A percentile compares a stretch with the other conserved stretches of the same genome.
These are phyloP conservation scores for Podilymbus podiceps DNA, from an alignment of 2,113 vertebrate genomes.

Conservation along the genomic window DNA sequence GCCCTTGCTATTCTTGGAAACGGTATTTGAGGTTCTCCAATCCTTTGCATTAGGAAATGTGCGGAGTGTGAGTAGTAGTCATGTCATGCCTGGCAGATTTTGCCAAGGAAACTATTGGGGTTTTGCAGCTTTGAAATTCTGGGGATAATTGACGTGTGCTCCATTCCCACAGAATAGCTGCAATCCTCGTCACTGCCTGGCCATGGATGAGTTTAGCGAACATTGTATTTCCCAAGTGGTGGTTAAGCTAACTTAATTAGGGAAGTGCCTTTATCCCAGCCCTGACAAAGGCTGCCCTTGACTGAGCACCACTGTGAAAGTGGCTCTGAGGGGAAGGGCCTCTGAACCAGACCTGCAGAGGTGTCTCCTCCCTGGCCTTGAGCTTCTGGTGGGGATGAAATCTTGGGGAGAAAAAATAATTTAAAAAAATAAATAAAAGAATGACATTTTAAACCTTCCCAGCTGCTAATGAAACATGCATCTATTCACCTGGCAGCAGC, in stretches of 20 bases:
- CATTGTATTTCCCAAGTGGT: constrained; percentile 36
- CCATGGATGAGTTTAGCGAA: constrained; percentile 27
- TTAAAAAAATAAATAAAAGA: not conserved
- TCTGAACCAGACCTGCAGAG: not conserved
- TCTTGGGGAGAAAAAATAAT: not conserved
- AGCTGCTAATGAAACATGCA: not conserved
- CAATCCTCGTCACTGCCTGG: not conserved
- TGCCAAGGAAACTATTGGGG: constrained; percentile 47
- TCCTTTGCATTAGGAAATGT: constrained; percentile 27
- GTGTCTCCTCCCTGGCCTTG: not conserved
- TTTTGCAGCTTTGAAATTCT: constrained; percentile 51
- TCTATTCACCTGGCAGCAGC: not conserved
- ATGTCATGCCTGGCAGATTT: constrained; percentile 56
- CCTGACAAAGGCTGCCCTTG: constrained; percentile 35
- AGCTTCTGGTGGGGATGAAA: not conserved
- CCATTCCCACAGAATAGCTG: constrained; percentile 44
- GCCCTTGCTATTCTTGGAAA: constrained; percentile 52
- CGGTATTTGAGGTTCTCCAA: constrained; percentile 24
- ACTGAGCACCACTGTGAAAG: not conserved
- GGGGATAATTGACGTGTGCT: constrained; percentile 24
- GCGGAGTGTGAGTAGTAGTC: not conserved
- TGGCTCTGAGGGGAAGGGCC: not conserved
- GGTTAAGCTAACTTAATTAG: constrained; percentile 55
- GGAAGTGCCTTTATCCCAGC: constrained; percentile 48
- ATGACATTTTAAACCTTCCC: not conserved